These are phyloP conservation scores for Chaitophorus viminalis DNA, from an alignment of 2,888 invertebrate genomes.

Conservation along the genomic window DNA sequence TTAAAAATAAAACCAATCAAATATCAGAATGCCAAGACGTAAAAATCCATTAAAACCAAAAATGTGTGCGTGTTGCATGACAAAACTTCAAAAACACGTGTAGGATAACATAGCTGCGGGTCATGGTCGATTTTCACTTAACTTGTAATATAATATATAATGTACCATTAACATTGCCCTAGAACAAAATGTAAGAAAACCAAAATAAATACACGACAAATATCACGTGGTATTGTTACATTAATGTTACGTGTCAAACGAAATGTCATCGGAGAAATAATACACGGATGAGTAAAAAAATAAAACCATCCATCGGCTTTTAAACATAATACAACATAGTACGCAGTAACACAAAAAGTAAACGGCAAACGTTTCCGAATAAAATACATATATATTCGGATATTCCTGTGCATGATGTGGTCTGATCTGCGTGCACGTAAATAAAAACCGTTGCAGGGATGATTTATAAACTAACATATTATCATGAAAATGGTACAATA, in stretches of 20 bases:
- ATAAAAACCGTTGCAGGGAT: too few species aligned
- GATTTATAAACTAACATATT: too few species aligned
- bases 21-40: not conserved
- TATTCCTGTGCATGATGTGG: too few species aligned
- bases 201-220: constrained; percentile 1
- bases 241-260: not conserved
- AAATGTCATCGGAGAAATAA: not conserved
- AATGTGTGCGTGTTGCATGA: not conserved
- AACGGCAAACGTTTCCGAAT: not conserved
- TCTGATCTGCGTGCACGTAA: too few species aligned
- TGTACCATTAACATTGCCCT: not conserved
- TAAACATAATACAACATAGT: too few species aligned
- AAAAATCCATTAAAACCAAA: not conserved
- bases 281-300: not conserved
- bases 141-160: constrained; percentile 2
- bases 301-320: not conserved
- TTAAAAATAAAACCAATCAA: constrained; percentile 17
- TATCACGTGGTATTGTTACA: not conserved
- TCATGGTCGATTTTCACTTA: constrained; percentile 25
- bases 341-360: not conserved
- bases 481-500: too few species aligned
- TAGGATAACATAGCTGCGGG: not conserved
- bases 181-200: not conserved
- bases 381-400: too few species aligned
- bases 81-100: not conserved